Percentiles rank a stretch among this genome's conserved stretches.
Evolutionary conservation across 2,797 vertebrate species (phyloP).

Genomic region (Propithecus perrieri): DNA sequence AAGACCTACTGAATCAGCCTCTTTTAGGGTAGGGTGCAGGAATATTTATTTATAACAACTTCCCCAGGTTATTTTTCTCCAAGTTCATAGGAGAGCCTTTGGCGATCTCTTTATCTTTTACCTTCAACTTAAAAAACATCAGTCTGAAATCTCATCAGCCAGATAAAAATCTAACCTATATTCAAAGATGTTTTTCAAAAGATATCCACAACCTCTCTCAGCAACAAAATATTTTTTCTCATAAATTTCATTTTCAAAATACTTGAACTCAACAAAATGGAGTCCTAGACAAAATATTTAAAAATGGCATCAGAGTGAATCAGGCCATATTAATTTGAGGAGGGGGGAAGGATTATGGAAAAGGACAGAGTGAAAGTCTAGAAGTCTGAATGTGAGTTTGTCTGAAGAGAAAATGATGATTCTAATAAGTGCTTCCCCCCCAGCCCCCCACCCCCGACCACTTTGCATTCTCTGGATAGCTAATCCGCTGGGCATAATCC

Average conservation of each 20-base stretch:
- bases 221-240: neutral
- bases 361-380: neutral
- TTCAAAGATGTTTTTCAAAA: conserved; percentile 30
- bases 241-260: neutral
- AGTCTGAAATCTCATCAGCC: neutral
- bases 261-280: neutral
- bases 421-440: conserved; percentile 55
- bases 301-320: neutral
- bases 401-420: conserved; percentile 77
- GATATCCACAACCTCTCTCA: neutral
- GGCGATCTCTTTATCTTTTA: neutral
- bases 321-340: neutral
- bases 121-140: conserved; percentile 2
- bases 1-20: neutral
- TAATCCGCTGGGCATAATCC: conserved; percentile 84
- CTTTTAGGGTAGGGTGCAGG: neutral
- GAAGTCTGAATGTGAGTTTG: conserved; percentile 74
- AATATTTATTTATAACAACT: conserved; percentile 11
- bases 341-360: neutral
- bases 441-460: no score
- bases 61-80: neutral
- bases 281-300: neutral
- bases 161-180: neutral
- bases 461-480: conserved; percentile 76
- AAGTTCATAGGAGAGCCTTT: neutral